Base-by-base conservation (phyloP, 2,888 invertebrate genomes). In the Papilio elwesi region DNA sequence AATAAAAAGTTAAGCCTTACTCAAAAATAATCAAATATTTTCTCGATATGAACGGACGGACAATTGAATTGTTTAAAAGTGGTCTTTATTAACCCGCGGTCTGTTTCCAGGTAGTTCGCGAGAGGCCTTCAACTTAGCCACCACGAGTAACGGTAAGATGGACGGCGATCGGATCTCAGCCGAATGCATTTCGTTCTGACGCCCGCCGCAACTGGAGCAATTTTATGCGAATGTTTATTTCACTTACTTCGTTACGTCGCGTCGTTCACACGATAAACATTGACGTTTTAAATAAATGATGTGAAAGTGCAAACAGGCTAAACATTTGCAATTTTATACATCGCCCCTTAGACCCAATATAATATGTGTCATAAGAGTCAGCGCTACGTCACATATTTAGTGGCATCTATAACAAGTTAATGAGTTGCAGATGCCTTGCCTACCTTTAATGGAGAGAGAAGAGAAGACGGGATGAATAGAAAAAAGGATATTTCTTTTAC, bases 31-130 rank as follows among this genome's bases (percentile, higher is more conserved):
- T 47, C n/a, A 63, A 47, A 16, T 64, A 64, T 64, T 12, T 64
- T 26, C 26, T 64, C 48, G 12, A 16, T 63, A 59, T 26, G 47
- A 16, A 70, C 71, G 11, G 49, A 71, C 65, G 36, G 57, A 66
- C 57, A 57, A 51, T 57, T 65, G 43, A 57, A 57, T 71, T 71
- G 71, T 64, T 57, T 51, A 11, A 65, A 49, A 59, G 49, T 12
- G 55, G 15, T 70, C 26, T 65, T 66, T 66, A 71, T 71, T 71
- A 51, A 57, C n/a, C 11, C 55, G 64, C 59, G 67, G 47, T 67
- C 83, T 84, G 79, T 87, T 89, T 77, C 77, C 89, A 92, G 92
- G 92, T 79, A 90, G 83, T 74, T 74, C 82, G 49, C 88, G 89
- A 16, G 91, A 92, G 16, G 78, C 75, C 57, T 81, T 85, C 69